These are phyloP conservation scores for Drosophila meridiana DNA, from an alignment of 2,888 invertebrate species.

Conservation along the genomic window DNA sequence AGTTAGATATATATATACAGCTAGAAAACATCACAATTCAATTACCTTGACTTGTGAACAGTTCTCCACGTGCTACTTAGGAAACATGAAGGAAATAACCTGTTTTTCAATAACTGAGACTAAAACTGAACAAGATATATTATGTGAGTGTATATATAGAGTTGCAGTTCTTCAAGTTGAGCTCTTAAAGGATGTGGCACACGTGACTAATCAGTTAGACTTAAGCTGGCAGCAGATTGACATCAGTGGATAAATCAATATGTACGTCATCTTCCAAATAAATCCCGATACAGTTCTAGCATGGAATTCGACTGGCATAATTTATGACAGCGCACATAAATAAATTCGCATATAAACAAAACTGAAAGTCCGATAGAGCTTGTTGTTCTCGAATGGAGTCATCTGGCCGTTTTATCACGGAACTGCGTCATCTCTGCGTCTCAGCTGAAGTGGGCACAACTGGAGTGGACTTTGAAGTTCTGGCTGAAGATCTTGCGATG, in stretches of 20 bases:
- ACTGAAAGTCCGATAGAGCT: constrained; percentile 53
- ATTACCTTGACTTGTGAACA: constrained; percentile 53
- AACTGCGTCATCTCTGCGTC: constrained; percentile 60
- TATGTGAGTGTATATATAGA: not conserved
- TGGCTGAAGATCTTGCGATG: constrained; percentile 23
- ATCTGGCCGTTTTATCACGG: constrained; percentile 46
- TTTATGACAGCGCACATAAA: constrained; percentile 56
- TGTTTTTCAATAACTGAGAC: constrained; percentile 1
- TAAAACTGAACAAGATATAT: not conserved
- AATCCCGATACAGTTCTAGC: constrained; percentile 16
- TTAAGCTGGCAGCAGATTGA: constrained; percentile 18
- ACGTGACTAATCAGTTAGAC: not conserved
- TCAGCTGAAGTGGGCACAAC: constrained; percentile 33
- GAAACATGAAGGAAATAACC: constrained; percentile 44
- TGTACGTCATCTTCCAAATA: constrained; percentile 35
- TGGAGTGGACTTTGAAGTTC: constrained; percentile 56
- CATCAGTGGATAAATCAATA: constrained; percentile 29
- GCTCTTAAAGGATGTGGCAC: not conserved
- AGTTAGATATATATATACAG: not conserved
- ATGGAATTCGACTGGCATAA: constrained; percentile 65
- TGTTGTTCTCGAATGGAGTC: constrained; percentile 39
- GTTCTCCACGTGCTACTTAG: constrained; percentile 55
- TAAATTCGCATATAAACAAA: constrained; percentile 26
- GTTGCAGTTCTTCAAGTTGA: not conserved
- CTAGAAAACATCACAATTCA: constrained; percentile 48